A percentile compares a stretch with the other conserved stretches of the same genome.
phyloP scores from a whole-genome alignment of 1,140 invertebrate species.

The Ephestia elutella region DNA sequence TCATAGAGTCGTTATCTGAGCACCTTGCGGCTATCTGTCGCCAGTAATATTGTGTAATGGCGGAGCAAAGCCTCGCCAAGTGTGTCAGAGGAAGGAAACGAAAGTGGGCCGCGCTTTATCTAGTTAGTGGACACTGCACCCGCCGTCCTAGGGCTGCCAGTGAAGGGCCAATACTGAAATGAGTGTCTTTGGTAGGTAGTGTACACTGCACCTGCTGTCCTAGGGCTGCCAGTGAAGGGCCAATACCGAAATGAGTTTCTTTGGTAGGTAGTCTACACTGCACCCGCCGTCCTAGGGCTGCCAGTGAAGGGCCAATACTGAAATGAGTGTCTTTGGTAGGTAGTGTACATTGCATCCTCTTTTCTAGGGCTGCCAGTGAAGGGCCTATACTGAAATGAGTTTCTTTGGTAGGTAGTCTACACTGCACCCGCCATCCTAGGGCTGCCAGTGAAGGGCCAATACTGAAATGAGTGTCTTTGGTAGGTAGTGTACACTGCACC shows the following conservation, averaged over 20 bases:
- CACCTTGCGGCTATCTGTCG: conserved; percentile 1
- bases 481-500: too few species aligned
- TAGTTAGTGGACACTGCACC: conserved; percentile 58
- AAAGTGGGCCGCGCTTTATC: conserved; percentile 59
- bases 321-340: too few species aligned
- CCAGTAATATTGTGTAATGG: neutral
- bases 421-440: conserved; percentile 34
- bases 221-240: neutral
- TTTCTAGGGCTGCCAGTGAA: neutral
- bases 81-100: conserved; percentile 54
- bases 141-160: conserved; percentile 10
- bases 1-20: neutral
- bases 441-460: neutral
- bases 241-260: too few species aligned
- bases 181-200: too few species aligned
- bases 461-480: too few species aligned
- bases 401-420: conserved; percentile 58
- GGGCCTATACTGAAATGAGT: too few species aligned
- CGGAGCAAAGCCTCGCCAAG: conserved; percentile 22
- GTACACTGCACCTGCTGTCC: too few species aligned
- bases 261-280: conserved; percentile 57
- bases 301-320: neutral
- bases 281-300: conserved; percentile 25
- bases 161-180: too few species aligned
- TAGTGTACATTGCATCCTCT: too few species aligned